These are phyloP conservation scores for Theristicus caerulescens DNA, from an alignment of 2,113 vertebrate species.

Conservation along the genomic window DNA sequence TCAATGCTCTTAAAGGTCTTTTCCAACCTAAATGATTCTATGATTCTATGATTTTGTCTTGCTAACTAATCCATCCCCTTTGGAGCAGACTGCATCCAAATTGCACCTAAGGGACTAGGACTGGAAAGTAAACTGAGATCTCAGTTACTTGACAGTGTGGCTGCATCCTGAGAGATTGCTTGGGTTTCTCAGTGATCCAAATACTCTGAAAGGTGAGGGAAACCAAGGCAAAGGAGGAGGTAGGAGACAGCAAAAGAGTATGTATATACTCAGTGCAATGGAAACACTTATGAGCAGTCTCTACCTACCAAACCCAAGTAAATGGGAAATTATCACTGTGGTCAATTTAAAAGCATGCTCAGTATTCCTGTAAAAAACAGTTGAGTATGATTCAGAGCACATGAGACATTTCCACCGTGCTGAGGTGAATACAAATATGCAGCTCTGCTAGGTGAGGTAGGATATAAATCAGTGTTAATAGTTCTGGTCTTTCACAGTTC, in stretches of 20 bases:
- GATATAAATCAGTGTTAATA: not conserved
- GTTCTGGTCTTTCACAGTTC: not conserved
- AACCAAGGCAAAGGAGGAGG: not conserved
- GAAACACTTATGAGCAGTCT: not conserved
- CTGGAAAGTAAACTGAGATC: not conserved
- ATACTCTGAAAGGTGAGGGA: not conserved
- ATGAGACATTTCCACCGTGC: not conserved
- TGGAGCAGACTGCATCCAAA: not conserved
- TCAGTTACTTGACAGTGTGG: not conserved
- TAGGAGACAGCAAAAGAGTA: not conserved
- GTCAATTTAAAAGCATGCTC: not conserved
- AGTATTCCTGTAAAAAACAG: not conserved
- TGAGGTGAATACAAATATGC: not conserved
- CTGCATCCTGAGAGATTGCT: not conserved
- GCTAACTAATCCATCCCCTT: not conserved
- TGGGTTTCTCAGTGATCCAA: not conserved
- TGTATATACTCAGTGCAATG: fast-evolving
- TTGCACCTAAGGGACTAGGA: not conserved
- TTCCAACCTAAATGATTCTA: not conserved
- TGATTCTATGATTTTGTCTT: not conserved
- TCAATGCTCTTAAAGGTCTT: fast-evolving
- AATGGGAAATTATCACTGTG: not conserved
- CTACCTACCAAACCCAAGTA: not conserved
- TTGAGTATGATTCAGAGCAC: not conserved
- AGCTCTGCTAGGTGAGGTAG: not conserved